Conservation (phyloP, 92 coral and sea anemone species). For the Zoanthus sociatus region DNA sequence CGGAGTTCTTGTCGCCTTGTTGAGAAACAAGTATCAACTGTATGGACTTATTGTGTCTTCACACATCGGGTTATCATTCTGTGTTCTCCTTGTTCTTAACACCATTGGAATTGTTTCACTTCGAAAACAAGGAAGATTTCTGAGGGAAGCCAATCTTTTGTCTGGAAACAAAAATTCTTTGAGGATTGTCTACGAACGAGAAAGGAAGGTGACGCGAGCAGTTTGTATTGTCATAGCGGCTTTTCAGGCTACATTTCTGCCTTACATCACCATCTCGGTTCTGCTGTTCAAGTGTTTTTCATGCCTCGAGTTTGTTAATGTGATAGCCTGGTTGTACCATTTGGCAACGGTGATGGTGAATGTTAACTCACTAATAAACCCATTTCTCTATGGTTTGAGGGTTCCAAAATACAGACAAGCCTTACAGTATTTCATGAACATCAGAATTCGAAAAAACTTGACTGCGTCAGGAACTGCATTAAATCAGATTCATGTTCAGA, state of each 20-base stretch:
- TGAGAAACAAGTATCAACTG: conserved; percentile 12
- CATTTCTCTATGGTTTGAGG: conserved; percentile 33
- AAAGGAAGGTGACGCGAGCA: conserved; percentile 34
- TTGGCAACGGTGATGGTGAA: conserved; percentile 23
- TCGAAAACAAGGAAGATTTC: conserved; percentile 8
- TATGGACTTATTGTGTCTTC: conserved; percentile 34
- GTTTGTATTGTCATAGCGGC: conserved; percentile 23
- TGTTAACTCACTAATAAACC: conserved; percentile 33
- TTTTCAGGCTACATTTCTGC: conserved; percentile 18
- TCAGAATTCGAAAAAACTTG: too few relatives aligned
- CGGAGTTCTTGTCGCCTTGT: conserved; percentile 17
- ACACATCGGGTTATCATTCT: conserved; percentile 20
- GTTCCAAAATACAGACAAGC: conserved; percentile 39
- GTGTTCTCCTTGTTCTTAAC: conserved; percentile 7
- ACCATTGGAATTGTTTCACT: conserved; percentile 5
- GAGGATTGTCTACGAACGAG: conserved; percentile 24
- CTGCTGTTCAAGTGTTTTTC: conserved; percentile 21
- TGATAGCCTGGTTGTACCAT: conserved; percentile 36
- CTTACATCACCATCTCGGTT: background rate
- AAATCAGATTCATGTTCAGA: too few relatives aligned
- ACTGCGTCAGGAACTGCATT: too few relatives aligned
- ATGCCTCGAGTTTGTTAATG: background rate
- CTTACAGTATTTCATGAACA: conserved; percentile 11
- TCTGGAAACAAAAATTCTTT: background rate
- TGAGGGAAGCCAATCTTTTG: background rate